Base-by-base conservation (phyloP, 2,888 invertebrate species). In the Pseudeuparius sepicola region DNA sequence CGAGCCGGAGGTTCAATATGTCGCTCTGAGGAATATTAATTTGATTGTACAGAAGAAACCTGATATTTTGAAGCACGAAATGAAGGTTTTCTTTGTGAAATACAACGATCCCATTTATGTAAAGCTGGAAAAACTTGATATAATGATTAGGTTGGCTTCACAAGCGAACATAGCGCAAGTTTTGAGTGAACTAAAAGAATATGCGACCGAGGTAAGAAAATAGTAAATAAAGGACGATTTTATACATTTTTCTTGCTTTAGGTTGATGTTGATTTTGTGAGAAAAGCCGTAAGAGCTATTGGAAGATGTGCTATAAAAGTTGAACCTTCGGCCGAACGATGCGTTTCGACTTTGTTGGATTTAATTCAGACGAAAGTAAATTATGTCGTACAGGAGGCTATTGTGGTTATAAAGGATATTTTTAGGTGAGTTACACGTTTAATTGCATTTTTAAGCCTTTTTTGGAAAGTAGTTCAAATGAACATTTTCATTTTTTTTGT, bases 21-120 rank as follows among this genome's bases (percentile, higher is more conserved):
- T 98, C 3, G 98, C 98, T 1, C 67, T 98, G 38, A 67, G 98
- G 47, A 98, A 98, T 63, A 98, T 99, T 56, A 99, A 99, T 66
- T 73, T 98, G 28, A 98, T 99, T 43, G 98, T 98, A 10, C 98
- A 99, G 65, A 99, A 99, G 63, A 73, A 96, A 25, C 93, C 97
- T 0, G 98, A 99, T 40, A 97, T 99, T 48, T 67, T 99, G 27
- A 98, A 98, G 60, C 94, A 97, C 54, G 98, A 99, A 67, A 97
- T 99, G 97, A 98, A 98, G 72, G 80, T 81, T 34, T 99, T 98
- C 69, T 98, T 98, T 62, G 98, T 99, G 20, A 98, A 98, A 59
- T 98, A 99, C 69, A 99, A 98, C 63, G 98, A 99, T 66, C 98
- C 98, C 0, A 99, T 99, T 59, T 98, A 99, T 63, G 98, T 99